Percentiles rank a stretch among this genome's conserved stretches.
These are phyloP conservation scores for Xylocopa sonorina DNA, from an alignment of 1,140 invertebrate genomes.

Conservation along the genomic window DNA sequence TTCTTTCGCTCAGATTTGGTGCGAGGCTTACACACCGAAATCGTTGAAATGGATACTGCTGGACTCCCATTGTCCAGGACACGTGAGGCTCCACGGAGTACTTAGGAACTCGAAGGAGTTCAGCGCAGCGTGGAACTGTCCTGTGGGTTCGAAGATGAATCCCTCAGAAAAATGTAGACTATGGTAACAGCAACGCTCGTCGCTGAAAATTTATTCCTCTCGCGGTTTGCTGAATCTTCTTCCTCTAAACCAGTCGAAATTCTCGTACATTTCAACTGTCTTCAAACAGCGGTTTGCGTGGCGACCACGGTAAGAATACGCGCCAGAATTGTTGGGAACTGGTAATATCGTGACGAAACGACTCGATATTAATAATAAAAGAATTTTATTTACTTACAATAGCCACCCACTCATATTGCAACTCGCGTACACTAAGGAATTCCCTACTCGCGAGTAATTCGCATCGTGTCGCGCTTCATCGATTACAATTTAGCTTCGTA, in stretches of 20 bases:
- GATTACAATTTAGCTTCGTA: neutral
- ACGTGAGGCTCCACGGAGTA: slow-evolving; percentile 90
- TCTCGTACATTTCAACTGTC: neutral
- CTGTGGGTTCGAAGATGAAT: slow-evolving; percentile 90
- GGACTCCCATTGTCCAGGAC: slow-evolving; percentile 89
- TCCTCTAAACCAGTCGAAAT: neutral
- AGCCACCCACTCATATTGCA: neutral
- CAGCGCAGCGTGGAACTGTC: slow-evolving; percentile 90
- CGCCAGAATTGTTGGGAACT: neutral
- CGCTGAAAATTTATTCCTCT: neutral
- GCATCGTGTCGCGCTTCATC: neutral
- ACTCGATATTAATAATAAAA: slow-evolving; percentile 69
- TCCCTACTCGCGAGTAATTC: neutral
- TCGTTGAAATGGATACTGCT: slow-evolving; percentile 86
- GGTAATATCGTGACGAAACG: slow-evolving; percentile 8
- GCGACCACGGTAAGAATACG: too few species aligned
- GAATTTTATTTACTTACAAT: slow-evolving; percentile 74
- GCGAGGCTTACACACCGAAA: slow-evolving; percentile 85
- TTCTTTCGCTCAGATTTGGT: slow-evolving; percentile 87
- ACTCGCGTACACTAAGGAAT: neutral
- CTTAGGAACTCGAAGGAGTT: slow-evolving; percentile 94
- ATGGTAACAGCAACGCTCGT: slow-evolving; percentile 79
- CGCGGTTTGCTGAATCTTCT: neutral
- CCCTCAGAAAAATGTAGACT: slow-evolving; percentile 89
- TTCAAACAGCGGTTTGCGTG: neutral